Conservation (phyloP, 2,797 vertebrate genomes). For the Emys orbicularis region DNA sequence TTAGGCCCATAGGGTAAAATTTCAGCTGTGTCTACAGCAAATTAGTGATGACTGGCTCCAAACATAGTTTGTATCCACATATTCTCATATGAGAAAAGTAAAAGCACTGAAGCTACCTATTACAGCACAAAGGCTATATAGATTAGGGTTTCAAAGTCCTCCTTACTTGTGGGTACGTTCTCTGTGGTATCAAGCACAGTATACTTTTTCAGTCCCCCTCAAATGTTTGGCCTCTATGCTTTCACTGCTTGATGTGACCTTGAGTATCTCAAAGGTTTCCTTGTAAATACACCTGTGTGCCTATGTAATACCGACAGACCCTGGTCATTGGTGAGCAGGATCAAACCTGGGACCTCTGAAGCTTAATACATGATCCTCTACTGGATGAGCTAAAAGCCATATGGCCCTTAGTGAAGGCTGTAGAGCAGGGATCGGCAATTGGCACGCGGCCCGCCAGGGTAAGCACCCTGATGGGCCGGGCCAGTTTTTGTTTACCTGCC, state of each 20-base stretch:
- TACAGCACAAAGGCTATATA: background rate
- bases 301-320: background rate
- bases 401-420: no score
- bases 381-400: no score
- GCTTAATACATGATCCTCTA: no score
- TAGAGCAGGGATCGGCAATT: no score
- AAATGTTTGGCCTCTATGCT: background rate
- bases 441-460: no score
- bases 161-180: accelerated
- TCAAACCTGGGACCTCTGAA: no score
- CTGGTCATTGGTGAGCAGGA: no score
- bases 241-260: background rate
- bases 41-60: background rate
- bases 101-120: background rate
- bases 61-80: background rate
- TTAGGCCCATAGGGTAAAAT: background rate
- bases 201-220: background rate
- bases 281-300: background rate
- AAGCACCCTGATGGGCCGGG: no score
- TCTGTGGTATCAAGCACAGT: background rate
- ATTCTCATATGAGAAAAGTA: background rate
- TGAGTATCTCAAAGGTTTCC: background rate
- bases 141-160: background rate
- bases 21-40: background rate
- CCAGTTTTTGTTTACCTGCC: no score